phyloP scores from a whole-genome alignment of 2,113 vertebrate species.

The Limnothrissa miodon region DNA sequence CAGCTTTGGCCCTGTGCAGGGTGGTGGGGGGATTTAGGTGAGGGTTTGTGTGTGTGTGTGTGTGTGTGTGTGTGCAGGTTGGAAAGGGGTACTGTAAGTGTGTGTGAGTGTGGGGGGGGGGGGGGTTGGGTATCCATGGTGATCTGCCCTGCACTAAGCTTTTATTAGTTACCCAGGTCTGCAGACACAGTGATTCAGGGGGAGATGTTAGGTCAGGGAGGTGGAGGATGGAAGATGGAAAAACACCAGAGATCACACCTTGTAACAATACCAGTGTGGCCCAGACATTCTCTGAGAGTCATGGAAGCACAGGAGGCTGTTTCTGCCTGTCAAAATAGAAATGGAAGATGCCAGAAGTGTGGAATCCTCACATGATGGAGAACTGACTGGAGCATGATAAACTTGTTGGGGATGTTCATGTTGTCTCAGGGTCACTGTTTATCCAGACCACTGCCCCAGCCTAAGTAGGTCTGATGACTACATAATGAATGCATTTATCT shows the following conservation, averaged over 20 bases:
- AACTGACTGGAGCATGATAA: background rate
- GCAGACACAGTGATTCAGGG: background rate
- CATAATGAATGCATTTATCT: background rate
- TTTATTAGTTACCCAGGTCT: background rate
- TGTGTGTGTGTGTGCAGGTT: no score
- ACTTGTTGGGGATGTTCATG: background rate
- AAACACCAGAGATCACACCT: background rate
- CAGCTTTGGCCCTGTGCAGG: background rate
- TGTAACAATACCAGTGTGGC: background rate
- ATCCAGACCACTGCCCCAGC: background rate
- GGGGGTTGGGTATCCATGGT: constrained; percentile 1
- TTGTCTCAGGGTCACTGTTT: background rate
- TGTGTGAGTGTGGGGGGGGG: background rate
- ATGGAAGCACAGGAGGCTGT: background rate
- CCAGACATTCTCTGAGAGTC: background rate
- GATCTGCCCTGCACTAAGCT: background rate
- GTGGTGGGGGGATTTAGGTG: background rate
- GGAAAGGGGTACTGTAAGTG: no score
- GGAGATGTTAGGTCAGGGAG: background rate
- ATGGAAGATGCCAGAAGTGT: background rate
- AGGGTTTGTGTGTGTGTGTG: background rate
- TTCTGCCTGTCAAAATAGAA: background rate
- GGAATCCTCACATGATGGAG: background rate
- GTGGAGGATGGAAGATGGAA: background rate
- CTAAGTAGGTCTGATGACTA: background rate